These are phyloP conservation scores for Echinometra lucunter DNA, from an alignment of 53 echinoderm and acorn worm genomes.

Conservation along the genomic window DNA sequence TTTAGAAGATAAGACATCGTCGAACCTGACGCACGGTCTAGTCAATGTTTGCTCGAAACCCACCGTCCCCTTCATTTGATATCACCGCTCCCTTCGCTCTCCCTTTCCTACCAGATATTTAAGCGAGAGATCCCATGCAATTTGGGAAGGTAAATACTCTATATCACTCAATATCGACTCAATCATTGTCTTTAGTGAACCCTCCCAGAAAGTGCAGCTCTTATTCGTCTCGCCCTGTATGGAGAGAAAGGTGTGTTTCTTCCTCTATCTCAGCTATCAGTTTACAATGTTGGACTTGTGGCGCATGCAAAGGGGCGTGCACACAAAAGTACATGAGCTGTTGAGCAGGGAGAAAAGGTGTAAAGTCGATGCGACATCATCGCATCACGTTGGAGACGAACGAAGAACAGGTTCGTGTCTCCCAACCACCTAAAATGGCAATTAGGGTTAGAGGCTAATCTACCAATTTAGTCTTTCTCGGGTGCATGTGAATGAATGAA, in stretches of 20 bases:
- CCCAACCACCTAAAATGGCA: constrained; percentile 1
- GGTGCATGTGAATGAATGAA: constrained; percentile 30
- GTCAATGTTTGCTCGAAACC: constrained; percentile 48
- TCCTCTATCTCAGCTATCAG: not conserved
- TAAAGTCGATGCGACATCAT: not conserved
- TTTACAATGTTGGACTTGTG: not conserved
- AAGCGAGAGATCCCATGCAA: constrained; percentile 51
- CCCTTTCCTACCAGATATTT: constrained; percentile 44
- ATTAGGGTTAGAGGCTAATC: constrained; percentile 57
- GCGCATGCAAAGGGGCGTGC: not conserved
- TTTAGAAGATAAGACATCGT: constrained; percentile 2
- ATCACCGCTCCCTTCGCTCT: constrained; percentile 14
- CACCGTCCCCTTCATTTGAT: constrained; percentile 50
- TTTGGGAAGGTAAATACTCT: constrained; percentile 63
- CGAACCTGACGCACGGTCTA: constrained; percentile 19
- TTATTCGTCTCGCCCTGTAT: not conserved
- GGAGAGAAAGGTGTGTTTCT: not conserved
- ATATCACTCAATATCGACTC: constrained; percentile 66
- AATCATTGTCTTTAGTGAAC: constrained; percentile 65
- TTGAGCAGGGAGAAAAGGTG: not conserved
- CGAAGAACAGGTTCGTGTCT: not conserved
- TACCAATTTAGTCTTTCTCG: constrained; percentile 34
- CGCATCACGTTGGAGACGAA: constrained; percentile 9
- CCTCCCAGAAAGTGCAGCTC: constrained; percentile 47
- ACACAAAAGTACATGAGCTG: constrained; percentile 23